Evolutionary conservation across 2,797 vertebrate species (phyloP), one percentile per base, ranked within the genome.

Genomic region (Lindbergichthys nudifrons): DNA sequence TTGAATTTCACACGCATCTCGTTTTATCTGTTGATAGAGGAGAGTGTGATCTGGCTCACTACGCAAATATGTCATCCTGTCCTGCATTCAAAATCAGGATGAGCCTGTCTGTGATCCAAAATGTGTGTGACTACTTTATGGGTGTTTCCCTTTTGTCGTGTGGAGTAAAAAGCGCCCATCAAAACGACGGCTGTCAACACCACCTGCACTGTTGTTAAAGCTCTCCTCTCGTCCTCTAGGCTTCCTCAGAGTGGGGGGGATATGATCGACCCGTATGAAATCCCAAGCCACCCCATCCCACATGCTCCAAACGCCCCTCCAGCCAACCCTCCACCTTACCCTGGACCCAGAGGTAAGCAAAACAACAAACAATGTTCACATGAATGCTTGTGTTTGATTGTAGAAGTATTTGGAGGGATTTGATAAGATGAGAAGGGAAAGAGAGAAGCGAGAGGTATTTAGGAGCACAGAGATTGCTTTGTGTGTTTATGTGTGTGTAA

Each of bases 261-360:
- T 43, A 88, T 90, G 88, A 69, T 73, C 0, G 90, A 88, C 58
- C 77, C 81, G 36, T 86, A 75, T 23, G 87, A 80, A 1, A 92
- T 94, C 61, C 91, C 92, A 0, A 85, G 2, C 32, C 87, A 15
- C 43, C 92, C 93, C 1, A 16, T 85, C 16, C 59, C 79, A 15
- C 88, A 87, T 3, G 92, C 94, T 41, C 92, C 92, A 5, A 92
- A 92, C 16, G 63, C 87, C 39, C 92, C 92, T 4, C 86, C 89
- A 0, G 9, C 41, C 64, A 91, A 92, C 79, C 93, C 92, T 32
- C 93, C 94, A 39, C 93, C 93, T 15, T 92, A 94, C 78, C 89
- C 92, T 0, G 92, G 92, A 71, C 90, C 57, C 50, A 91, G 84
- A 92, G 92, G 93, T 92, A 66, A 77, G 80, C 56, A 30, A 52